Percentiles rank a stretch among this genome's conserved stretches.
Evolutionary conservation across 92 coral and sea anemone genomes (phyloP).

Genomic region (Phenganax marumi): DNA sequence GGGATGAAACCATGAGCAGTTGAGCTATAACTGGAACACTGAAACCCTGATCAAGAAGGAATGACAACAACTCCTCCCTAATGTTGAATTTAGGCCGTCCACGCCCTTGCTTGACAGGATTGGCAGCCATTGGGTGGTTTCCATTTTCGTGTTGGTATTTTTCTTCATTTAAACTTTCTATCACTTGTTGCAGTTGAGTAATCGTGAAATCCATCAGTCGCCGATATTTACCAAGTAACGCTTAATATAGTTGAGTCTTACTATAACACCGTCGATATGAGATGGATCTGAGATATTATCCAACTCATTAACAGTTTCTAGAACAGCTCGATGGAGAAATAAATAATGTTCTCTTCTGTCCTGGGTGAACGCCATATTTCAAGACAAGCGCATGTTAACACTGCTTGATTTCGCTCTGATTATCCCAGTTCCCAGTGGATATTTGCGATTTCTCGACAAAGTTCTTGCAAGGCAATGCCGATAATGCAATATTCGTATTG

Average conservation of each 20-base stretch:
- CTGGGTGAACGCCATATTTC: background rate
- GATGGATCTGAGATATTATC: conserved; percentile 62
- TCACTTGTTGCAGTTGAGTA: conserved; percentile 52
- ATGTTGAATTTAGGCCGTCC: too few species aligned
- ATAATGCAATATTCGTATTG: conserved; percentile 25
- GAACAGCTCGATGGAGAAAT: conserved; percentile 60
- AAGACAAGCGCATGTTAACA: background rate
- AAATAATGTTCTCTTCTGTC: conserved; percentile 54
- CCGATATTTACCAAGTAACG: conserved; percentile 59
- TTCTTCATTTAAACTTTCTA: conserved; percentile 45
- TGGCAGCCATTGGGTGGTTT: too few species aligned
- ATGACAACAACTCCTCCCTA: too few species aligned
- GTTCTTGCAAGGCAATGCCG: too few species aligned
- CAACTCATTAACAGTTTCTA: conserved; percentile 59
- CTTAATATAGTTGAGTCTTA: conserved; percentile 58
- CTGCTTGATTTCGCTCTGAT: too few species aligned
- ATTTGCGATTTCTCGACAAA: too few species aligned
- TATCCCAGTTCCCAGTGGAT: too few species aligned
- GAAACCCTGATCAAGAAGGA: too few species aligned
- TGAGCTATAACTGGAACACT: too few species aligned
- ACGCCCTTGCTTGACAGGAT: too few species aligned
- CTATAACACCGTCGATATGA: conserved; percentile 54
- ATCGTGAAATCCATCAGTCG: conserved; percentile 52
- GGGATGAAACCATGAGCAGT: too few species aligned
- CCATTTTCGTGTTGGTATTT: too few species aligned